Conservation (phyloP, 2,888 invertebrate species). For the Ophion costatus region DNA sequence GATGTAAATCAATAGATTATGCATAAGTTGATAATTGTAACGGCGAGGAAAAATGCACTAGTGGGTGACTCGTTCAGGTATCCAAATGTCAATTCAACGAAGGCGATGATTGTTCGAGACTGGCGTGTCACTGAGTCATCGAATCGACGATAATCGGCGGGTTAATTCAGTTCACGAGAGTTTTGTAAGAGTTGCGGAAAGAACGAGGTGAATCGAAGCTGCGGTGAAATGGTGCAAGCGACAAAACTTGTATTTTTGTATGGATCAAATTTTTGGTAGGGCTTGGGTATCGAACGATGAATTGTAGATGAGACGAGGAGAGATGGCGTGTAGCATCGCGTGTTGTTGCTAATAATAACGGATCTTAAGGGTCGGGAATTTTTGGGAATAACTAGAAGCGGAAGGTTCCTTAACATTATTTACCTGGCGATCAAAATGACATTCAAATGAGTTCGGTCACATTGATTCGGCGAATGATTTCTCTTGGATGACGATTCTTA, state of each 20-base stretch:
- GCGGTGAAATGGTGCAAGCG: conserved; percentile 40
- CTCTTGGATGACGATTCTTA: not conserved
- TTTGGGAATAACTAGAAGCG: conserved; percentile 10
- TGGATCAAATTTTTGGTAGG: conserved; percentile 64
- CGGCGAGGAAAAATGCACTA: not conserved
- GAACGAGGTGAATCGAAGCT: not conserved
- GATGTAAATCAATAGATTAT: conserved; percentile 42
- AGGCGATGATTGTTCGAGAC: conserved; percentile 45
- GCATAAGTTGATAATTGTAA: conserved; percentile 18
- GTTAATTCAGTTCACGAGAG: conserved; percentile 33
- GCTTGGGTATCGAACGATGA: conserved; percentile 60
- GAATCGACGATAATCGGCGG: conserved; percentile 36
- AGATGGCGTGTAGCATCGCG: conserved; percentile 57
- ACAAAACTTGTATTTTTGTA: conserved; percentile 73
- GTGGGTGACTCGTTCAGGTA: conserved; percentile 55
- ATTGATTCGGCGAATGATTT: not conserved
- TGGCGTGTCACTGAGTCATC: conserved; percentile 52
- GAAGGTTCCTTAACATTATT: conserved; percentile 15
- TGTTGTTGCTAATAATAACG: conserved; percentile 54
- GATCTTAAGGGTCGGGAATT: conserved; percentile 24
- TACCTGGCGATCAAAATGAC: not conserved
- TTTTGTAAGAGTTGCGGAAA: conserved; percentile 32
- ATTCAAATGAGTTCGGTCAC: conserved; percentile 14
- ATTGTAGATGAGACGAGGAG: conserved; percentile 39
- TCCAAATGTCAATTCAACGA: conserved; percentile 63